phyloP scores from a whole-genome alignment of 2,888 invertebrate genomes.

The Conops quadrifasciatus region DNA sequence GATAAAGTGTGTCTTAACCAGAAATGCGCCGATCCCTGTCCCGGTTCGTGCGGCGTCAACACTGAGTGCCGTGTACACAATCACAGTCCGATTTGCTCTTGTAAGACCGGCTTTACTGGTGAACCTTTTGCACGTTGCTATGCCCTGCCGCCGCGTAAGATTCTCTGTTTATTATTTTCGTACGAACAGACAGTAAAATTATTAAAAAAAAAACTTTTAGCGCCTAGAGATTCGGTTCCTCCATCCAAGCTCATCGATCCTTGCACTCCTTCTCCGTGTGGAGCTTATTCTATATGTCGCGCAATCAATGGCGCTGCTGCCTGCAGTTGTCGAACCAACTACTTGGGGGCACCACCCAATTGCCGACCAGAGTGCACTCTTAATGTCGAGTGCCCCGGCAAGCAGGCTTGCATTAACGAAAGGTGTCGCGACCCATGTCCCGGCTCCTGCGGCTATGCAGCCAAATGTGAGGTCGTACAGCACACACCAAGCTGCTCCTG shows the following conservation, averaged over 20 bases:
- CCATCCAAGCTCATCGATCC: constrained; percentile 68
- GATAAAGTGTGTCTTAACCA: constrained; percentile 80
- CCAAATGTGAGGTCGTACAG: constrained; percentile 77
- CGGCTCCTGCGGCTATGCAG: constrained; percentile 77
- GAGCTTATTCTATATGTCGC: constrained; percentile 78
- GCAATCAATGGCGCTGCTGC: constrained; percentile 73
- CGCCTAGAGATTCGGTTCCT: constrained; percentile 48
- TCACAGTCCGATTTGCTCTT: constrained; percentile 84
- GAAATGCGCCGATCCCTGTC: constrained; percentile 82
- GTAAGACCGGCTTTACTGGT: constrained; percentile 77
- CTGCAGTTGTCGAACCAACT: constrained; percentile 77
- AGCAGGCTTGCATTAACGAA: constrained; percentile 76
- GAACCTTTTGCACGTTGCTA: constrained; percentile 78
- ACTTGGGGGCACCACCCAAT: constrained; percentile 78
- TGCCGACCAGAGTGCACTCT: constrained; percentile 82
- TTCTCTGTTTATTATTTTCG: neutral
- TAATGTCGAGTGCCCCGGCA: constrained; percentile 77
- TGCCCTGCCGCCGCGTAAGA: constrained; percentile 57
- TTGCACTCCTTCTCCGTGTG: constrained; percentile 82
- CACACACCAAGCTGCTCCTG: constrained; percentile 83
- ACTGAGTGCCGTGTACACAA: constrained; percentile 82
- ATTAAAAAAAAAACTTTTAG: neutral
- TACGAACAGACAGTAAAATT: neutral
- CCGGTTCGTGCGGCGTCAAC: constrained; percentile 80
- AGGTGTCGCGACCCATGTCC: constrained; percentile 81